These are phyloP conservation scores for Garrulus glandarius DNA, from an alignment of 2,797 vertebrate species.

Conservation along the genomic window DNA sequence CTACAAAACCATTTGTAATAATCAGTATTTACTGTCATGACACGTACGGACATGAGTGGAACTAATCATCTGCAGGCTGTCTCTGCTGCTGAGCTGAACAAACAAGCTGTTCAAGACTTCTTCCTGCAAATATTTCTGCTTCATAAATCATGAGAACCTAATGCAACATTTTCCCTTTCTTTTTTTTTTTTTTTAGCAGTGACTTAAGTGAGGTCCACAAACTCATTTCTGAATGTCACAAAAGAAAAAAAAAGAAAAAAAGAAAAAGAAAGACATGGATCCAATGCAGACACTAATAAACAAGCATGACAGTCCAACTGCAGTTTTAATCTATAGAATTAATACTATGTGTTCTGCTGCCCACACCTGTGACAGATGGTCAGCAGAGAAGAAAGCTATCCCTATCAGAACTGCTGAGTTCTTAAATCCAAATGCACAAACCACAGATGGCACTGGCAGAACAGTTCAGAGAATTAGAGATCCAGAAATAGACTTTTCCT, in stretches of 20 bases:
- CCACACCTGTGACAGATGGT: slow-evolving; percentile 66
- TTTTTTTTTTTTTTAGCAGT: not conserved
- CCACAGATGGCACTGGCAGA: slow-evolving; percentile 56
- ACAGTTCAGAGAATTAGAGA: not conserved
- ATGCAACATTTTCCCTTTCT: not conserved
- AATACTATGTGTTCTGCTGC: not conserved
- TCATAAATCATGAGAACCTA: not conserved
- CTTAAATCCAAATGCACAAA: slow-evolving; percentile 48
- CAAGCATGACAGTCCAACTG: not conserved
- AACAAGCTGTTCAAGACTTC: not conserved
- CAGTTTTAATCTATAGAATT: slow-evolving; percentile 48
- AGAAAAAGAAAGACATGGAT: not conserved
- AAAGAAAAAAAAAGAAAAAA: not conserved
- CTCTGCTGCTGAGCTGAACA: not conserved
- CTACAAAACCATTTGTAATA: not conserved
- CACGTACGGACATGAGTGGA: not conserved
- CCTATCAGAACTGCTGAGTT: not conserved
- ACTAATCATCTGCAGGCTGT: not conserved
- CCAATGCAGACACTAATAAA: not conserved
- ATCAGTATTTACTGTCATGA: not conserved
- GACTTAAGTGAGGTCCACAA: not conserved
- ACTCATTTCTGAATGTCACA: not conserved
- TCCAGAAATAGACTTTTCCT: not conserved
- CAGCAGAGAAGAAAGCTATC: slow-evolving; percentile 30
- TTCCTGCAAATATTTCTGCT: not conserved